A percentile compares a stretch with the other conserved stretches of the same genome.
phyloP scores from a whole-genome alignment of 2,113 vertebrate genomes.

The Otis tarda region DNA sequence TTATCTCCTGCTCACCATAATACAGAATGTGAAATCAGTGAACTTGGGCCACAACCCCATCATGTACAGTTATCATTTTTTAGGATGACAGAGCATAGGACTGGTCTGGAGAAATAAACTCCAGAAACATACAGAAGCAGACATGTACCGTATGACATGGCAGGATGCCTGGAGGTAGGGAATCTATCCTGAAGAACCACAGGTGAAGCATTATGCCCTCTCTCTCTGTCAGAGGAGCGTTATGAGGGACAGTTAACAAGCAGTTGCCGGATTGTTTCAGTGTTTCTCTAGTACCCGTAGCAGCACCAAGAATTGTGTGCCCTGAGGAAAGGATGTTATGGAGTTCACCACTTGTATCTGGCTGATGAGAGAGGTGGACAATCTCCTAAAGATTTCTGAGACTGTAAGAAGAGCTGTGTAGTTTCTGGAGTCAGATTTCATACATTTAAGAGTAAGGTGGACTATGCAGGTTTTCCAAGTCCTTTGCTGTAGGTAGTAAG shows the following conservation, averaged over 20 bases:
- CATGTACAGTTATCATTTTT: background rate
- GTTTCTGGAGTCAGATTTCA: background rate
- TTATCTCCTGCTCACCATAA: background rate
- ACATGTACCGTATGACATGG: accelerated
- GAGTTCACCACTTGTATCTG: background rate
- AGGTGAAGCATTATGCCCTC: background rate
- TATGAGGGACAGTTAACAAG: background rate
- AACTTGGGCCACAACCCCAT: background rate
- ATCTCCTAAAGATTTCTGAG: background rate
- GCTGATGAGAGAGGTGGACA: background rate
- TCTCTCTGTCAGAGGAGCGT: background rate
- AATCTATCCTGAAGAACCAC: background rate
- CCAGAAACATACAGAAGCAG: background rate
- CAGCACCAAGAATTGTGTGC: background rate
- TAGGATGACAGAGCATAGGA: background rate
- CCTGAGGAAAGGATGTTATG: background rate
- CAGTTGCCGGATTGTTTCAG: background rate
- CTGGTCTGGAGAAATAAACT: background rate
- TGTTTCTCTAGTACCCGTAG: background rate
- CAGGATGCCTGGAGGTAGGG: background rate
- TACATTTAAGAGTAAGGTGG: background rate
- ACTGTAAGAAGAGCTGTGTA: background rate
- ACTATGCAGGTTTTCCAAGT: background rate
- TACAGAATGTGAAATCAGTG: background rate
- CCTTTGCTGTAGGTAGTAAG: background rate